Evolutionary conservation across 2,888 invertebrate species (phyloP), one percentile per base, ranked within the genome.

Genomic region (Lithophane leautieri): DNA sequence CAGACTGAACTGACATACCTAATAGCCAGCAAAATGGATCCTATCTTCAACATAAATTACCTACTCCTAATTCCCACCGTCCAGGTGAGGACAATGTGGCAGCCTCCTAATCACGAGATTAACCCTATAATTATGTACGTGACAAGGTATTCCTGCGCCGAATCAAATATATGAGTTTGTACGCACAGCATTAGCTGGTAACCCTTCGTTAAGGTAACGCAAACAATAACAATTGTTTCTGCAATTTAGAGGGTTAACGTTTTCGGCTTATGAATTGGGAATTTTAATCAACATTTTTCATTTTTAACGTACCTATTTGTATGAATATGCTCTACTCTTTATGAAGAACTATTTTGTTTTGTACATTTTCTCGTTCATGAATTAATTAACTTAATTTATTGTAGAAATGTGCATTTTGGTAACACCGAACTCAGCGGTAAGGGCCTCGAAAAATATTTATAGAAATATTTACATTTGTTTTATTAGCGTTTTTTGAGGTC

Each of bases 161-260:
- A 85, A 84, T 84, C 79, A 76, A 84, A 83, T 79, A 79, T 81
- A 83, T 79, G 75, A 65, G 73, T 68, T 54, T 63, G 68, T 76
- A 66, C 68, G 58, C 65, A 68, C 65, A 66, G 73, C 74, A 76
- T 84, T 83, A 83, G 65, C 69, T 52, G 44, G 62, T n/a, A 77
- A 73, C 84, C 82, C 82, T 84, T 83, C 82, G 82, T 83, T 76
- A 81, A 73, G 47, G 50, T 67, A 77, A 71, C 25, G 81, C 76
- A 86, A 83, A 88, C 88, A 88, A 82, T 84, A 79, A 82, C 76
- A 81, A 77, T 78, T 79, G 71, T 76, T 66, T 62, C 73, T 61
- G 44, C 58, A 70, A 76, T 84, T 86, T 77, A n/a, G 11, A 83
- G 76, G 85, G 85, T 76, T 81, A 83, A 78, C 65, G 62, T 65